Evolutionary conservation across 2,797 vertebrate species (phyloP).

Genomic region (Oreortyx pictus): DNA sequence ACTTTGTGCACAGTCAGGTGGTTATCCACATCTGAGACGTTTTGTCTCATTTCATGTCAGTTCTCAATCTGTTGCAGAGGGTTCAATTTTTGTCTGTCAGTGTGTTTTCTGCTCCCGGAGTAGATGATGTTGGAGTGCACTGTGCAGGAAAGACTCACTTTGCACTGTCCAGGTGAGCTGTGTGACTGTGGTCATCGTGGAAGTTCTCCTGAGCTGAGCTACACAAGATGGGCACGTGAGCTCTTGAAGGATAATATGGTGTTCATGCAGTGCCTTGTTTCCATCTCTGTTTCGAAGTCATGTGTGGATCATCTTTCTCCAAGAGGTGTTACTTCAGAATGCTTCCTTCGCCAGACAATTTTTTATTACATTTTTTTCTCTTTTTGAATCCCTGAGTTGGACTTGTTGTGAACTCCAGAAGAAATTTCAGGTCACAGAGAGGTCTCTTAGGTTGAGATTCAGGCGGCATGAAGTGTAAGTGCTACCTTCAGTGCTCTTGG

Average conservation of each 20-base stretch:
- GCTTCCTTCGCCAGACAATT: background rate
- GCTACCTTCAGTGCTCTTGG: fast-evolving
- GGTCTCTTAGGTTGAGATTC: background rate
- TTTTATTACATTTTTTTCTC: background rate
- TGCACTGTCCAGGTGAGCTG: background rate
- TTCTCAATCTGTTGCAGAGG: background rate
- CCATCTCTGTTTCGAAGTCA: background rate
- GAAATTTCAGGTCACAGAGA: background rate
- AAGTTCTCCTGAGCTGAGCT: background rate
- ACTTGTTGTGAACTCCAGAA: background rate
- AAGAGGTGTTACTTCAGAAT: background rate
- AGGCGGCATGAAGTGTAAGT: background rate
- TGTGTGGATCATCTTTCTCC: background rate
- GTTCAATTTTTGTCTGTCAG: background rate
- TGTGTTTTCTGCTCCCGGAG: background rate
- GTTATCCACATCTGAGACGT: background rate
- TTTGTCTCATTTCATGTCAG: background rate
- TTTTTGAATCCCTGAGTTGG: background rate
- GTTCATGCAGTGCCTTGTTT: background rate
- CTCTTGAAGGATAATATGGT: background rate
- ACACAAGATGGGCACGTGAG: background rate
- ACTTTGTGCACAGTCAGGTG: background rate
- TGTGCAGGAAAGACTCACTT: background rate
- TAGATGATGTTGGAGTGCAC: background rate
- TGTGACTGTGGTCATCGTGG: background rate